Percentiles rank a stretch among this genome's conserved stretches.
These are phyloP conservation scores for Thecocarcelia acutangulata DNA, from an alignment of 2,888 invertebrate species.

Conservation along the genomic window DNA sequence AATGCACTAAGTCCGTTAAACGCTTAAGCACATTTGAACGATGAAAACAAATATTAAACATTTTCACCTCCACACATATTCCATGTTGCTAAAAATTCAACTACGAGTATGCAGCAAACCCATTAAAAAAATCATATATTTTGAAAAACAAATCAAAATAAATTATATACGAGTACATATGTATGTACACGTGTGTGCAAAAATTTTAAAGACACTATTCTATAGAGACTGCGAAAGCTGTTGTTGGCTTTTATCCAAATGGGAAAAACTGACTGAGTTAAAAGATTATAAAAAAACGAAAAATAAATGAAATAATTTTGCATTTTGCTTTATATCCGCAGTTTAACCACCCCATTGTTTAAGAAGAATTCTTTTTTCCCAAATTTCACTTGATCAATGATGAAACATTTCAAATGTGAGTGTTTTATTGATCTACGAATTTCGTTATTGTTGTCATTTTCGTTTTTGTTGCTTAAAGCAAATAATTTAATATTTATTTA, in stretches of 20 bases:
- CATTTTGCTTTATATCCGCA: not conserved
- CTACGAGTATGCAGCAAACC: not conserved
- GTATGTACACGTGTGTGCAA: too few species aligned
- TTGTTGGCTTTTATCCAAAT: constrained; percentile 47
- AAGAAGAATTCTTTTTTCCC: not conserved
- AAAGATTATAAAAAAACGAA: not conserved
- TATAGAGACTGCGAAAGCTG: not conserved
- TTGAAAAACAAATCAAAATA: not conserved
- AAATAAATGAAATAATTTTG: not conserved
- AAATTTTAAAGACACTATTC: too few species aligned
- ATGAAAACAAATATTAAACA: constrained; percentile 28
- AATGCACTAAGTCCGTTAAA: constrained; percentile 28
- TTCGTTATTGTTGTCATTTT: not conserved
- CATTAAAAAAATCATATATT: not conserved
- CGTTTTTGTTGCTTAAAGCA: constrained; percentile 22
- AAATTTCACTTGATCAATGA: not conserved
- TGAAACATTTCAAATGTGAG: not conserved
- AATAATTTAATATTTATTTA: constrained; percentile 1
- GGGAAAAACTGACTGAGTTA: constrained; percentile 10
- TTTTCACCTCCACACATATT: constrained; percentile 12
- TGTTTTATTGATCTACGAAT: not conserved
- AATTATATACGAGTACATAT: not conserved
- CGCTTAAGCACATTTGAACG: constrained; percentile 14
- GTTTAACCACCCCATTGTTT: constrained; percentile 12
- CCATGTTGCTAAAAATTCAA: not conserved